phyloP scores from a whole-genome alignment of 37 sponge, comb jelly and placozoan genomes.

The Ianthella basta region DNA sequence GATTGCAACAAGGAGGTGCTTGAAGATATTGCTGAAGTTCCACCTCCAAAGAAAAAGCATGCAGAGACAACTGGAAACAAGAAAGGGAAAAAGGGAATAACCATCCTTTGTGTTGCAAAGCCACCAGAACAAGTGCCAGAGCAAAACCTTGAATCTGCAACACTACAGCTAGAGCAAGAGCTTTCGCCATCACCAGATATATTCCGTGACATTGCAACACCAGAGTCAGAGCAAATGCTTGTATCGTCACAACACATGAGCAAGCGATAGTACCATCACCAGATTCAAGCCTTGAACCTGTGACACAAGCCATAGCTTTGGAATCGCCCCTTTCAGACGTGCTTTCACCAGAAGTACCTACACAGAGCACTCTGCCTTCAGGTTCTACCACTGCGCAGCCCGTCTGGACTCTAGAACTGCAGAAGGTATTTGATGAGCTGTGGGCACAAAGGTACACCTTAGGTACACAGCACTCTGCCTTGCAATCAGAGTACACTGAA shows the following conservation, averaged over 20 bases:
- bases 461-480: not conserved
- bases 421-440: constrained; percentile 15
- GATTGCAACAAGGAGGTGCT: not conserved
- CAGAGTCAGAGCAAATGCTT: no score
- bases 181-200: no score
- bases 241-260: no score
- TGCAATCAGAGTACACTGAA: not conserved
- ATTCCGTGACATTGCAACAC: no score
- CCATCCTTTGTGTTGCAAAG: not conserved
- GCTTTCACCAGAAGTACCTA: not conserved
- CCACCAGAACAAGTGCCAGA: not conserved
- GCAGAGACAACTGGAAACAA: not conserved
- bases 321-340: not conserved
- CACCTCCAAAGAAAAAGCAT: not conserved
- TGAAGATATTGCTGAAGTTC: not conserved
- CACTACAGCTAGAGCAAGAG: no score
- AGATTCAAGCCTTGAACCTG: not conserved
- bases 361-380: not conserved
- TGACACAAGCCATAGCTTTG: not conserved
- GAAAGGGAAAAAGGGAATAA: constrained; percentile 7
- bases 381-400: no score
- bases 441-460: not conserved
- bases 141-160: no score
- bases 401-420: not conserved
- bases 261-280: no score